These are phyloP conservation scores for Linurgus olivaceus DNA, from an alignment of 2,797 vertebrate species.

Conservation along the genomic window DNA sequence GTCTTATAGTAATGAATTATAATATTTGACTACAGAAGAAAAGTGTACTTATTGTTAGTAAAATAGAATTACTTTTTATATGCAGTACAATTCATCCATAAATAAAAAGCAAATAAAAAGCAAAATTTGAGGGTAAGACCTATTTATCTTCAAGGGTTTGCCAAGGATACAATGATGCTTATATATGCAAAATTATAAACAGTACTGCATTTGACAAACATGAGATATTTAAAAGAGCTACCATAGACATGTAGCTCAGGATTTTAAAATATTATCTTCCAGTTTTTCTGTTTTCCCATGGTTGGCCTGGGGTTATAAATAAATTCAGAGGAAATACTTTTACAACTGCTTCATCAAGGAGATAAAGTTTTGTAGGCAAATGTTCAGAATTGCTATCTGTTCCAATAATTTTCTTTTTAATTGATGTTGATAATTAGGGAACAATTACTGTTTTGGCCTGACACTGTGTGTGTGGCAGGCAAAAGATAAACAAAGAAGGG, in stretches of 20 bases:
- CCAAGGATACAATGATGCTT: not conserved
- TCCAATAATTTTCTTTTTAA: conserved; percentile 18
- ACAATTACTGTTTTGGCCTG: not conserved
- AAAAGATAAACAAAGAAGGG: not conserved
- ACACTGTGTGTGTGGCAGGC: not conserved
- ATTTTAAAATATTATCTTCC: conserved; percentile 80
- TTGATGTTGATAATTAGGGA: not conserved
- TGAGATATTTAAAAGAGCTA: not conserved
- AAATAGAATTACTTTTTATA: not conserved
- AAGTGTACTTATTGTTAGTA: not conserved
- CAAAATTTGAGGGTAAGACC: not conserved
- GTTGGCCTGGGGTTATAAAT: conserved; percentile 53
- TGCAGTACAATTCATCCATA: not conserved
- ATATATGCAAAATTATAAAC: not conserved
- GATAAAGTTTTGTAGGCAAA: not conserved
- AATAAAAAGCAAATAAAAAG: not conserved
- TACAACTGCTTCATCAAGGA: not conserved
- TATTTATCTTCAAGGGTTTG: not conserved
- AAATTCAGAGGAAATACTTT: not conserved
- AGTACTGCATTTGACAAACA: not conserved
- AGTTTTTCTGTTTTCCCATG: conserved; percentile 63
- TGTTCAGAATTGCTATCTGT: not conserved
- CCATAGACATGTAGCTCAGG: conserved; percentile 70
- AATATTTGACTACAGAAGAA: not conserved
- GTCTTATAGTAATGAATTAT: not conserved